These are phyloP conservation scores for Actinia equina DNA, from an alignment of 64 coral and sea anemone genomes.

Conservation along the genomic window DNA sequence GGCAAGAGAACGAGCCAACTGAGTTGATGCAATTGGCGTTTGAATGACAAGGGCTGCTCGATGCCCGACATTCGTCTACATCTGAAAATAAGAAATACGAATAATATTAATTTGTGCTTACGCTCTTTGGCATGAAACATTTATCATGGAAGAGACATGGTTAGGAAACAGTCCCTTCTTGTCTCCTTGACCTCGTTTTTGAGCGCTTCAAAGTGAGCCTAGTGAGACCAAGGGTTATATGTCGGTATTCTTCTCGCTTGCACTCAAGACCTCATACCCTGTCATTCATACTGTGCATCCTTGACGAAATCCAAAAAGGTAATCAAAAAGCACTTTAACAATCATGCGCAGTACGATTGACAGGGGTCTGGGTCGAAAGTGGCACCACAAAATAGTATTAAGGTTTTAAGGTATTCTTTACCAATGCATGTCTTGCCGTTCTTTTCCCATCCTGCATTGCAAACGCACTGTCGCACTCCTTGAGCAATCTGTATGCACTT, in stretches of 20 bases:
- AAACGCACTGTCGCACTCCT: slow-evolving; percentile 29
- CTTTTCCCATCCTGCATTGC: slow-evolving; percentile 29
- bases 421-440: slow-evolving; percentile 31
- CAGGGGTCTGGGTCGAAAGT: too few species aligned
- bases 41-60: slow-evolving; percentile 23
- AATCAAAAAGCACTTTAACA: too few species aligned
- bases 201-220: too few species aligned
- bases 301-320: too few species aligned
- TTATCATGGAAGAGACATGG: too few species aligned
- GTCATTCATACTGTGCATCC: too few species aligned
- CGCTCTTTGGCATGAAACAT: too few species aligned
- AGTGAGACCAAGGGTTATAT: too few species aligned
- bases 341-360: too few species aligned
- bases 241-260: neutral
- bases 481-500: slow-evolving; percentile 34
- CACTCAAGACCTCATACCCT: neutral
- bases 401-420: neutral
- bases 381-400: neutral
- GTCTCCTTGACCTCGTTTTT: too few species aligned
- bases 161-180: too few species aligned
- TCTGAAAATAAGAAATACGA: neutral
- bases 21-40: slow-evolving; percentile 43
- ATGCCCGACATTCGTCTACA: slow-evolving; percentile 32
- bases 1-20: slow-evolving; percentile 42
- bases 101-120: neutral